Conservation (phyloP, 1,140 invertebrate species). For the Tetramorium simillimum region DNA sequence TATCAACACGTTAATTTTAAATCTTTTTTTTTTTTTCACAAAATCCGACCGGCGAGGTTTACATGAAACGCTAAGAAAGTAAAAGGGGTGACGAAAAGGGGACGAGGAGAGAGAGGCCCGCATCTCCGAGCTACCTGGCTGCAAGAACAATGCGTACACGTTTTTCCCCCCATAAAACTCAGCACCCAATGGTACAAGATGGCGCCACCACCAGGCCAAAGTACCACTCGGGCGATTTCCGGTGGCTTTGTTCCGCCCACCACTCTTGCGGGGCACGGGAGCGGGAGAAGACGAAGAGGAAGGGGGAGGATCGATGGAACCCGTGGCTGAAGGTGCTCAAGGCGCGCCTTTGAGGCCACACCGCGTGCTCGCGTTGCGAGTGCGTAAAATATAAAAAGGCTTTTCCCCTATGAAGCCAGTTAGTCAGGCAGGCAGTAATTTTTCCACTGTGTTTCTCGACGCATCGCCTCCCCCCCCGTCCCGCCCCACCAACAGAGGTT, state of each 20-base stretch:
- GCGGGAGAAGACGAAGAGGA: constrained; percentile 30
- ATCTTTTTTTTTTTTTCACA: too few species aligned
- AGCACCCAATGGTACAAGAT: constrained; percentile 65
- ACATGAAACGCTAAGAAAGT: not conserved
- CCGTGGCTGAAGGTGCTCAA: constrained; percentile 64
- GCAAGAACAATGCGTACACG: constrained; percentile 66
- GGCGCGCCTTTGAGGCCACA: constrained; percentile 63
- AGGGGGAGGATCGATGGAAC: constrained; percentile 68
- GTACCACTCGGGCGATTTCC: constrained; percentile 74
- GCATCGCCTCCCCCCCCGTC: not conserved
- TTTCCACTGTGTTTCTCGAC: constrained; percentile 40
- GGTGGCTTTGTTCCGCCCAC: constrained; percentile 71
- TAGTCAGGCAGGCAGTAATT: constrained; percentile 68
- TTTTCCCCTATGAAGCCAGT: constrained; percentile 73
- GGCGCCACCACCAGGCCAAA: constrained; percentile 65
- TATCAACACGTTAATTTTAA: not conserved
- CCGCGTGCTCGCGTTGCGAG: constrained; percentile 49
- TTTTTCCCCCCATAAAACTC: constrained; percentile 60
- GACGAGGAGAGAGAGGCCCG: not conserved
- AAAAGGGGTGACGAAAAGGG: not conserved
- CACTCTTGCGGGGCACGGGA: constrained; percentile 44
- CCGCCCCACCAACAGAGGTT: not conserved
- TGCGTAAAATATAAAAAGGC: constrained; percentile 67
- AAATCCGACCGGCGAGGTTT: not conserved
- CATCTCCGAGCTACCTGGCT: constrained; percentile 60